These are phyloP conservation scores for Epinotia demarniana DNA, from an alignment of 2,888 invertebrate genomes.

Conservation along the genomic window DNA sequence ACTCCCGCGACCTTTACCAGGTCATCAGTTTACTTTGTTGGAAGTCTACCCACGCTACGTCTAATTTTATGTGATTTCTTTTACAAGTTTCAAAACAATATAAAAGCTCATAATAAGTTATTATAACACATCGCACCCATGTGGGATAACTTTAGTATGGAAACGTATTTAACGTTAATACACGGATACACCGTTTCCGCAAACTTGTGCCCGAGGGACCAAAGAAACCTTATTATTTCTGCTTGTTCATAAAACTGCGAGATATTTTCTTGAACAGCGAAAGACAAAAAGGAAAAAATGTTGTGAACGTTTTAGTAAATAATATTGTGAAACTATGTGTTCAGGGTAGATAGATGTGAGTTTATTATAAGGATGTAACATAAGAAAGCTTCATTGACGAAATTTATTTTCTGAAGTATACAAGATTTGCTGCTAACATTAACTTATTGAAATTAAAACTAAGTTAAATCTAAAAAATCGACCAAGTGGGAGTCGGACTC, in stretches of 20 bases:
- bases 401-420: too few relatives aligned
- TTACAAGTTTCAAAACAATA: background rate
- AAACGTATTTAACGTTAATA: conserved; percentile 40
- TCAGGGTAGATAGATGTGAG: background rate
- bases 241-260: conserved; percentile 39
- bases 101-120: background rate
- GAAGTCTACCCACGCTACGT: too few relatives aligned
- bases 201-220: conserved; percentile 33
- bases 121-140: conserved; percentile 35
- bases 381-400: too few relatives aligned
- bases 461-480: too few relatives aligned
- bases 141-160: conserved; percentile 28
- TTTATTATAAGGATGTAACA: background rate
- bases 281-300: conserved; percentile 30
- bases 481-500: too few relatives aligned
- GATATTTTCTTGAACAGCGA: conserved; percentile 38
- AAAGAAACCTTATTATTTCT: conserved; percentile 41
- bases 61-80: background rate
- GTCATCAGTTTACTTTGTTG: too few relatives aligned
- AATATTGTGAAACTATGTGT: conserved; percentile 16
- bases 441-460: too few relatives aligned
- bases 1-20: too few relatives aligned
- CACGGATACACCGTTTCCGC: conserved; percentile 17
- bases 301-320: conserved; percentile 23
- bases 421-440: too few relatives aligned